Evolutionary conservation across 2,888 invertebrate genomes (phyloP).

Genomic region (Noctua janthe): DNA sequence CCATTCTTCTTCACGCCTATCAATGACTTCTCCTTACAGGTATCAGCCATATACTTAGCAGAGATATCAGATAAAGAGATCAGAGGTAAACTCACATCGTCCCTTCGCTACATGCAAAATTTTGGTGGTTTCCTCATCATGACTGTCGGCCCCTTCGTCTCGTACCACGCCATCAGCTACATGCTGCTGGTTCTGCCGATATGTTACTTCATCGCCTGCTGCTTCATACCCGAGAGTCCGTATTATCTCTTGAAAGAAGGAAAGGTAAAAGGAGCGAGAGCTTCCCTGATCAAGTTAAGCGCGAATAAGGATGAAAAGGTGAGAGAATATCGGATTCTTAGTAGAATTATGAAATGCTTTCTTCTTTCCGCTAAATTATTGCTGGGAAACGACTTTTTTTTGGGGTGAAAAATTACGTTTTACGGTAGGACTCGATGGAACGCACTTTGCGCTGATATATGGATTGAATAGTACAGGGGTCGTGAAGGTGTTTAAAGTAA

Average conservation of each 20-base stretch:
- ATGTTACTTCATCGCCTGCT: constrained; percentile 84
- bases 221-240: constrained; percentile 91
- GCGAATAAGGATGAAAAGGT: constrained; percentile 79
- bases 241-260: constrained; percentile 90
- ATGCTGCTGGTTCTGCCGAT: constrained; percentile 84
- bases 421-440: no score
- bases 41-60: constrained; percentile 81
- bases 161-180: constrained; percentile 82
- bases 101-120: constrained; percentile 78
- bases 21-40: constrained; percentile 72
- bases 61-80: constrained; percentile 87
- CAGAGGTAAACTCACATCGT: constrained; percentile 78
- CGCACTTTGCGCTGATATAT: no score
- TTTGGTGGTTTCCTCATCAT: constrained; percentile 84
- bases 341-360: background rate
- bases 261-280: constrained; percentile 83
- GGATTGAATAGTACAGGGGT: no score
- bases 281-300: constrained; percentile 80
- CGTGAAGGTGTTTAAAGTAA: no score
- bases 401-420: no score
- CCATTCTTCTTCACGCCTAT: background rate
- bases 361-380: no score
- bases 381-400: no score
- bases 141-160: constrained; percentile 81
- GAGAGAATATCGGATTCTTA: constrained; percentile 15